These are phyloP conservation scores for Aldrovandia affinis DNA, from an alignment of 2,797 vertebrate genomes.

Conservation along the genomic window DNA sequence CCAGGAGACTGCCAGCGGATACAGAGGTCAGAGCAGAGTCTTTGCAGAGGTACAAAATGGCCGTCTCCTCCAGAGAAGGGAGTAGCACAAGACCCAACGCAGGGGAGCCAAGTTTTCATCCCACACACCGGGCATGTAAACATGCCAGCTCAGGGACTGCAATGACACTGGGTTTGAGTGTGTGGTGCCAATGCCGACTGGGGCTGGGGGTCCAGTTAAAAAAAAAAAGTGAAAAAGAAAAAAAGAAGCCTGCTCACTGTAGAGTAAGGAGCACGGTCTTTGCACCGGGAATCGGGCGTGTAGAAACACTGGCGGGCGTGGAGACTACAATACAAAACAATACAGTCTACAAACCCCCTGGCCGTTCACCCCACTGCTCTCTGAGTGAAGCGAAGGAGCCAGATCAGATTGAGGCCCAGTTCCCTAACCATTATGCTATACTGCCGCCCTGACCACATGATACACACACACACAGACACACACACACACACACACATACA, in stretches of 20 bases:
- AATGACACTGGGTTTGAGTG: no score
- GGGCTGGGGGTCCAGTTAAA: no score
- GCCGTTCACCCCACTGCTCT: neutral
- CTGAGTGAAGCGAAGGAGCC: neutral
- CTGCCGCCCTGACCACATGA: neutral
- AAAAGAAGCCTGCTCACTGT: neutral
- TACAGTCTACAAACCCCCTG: no score
- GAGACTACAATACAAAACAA: no score
- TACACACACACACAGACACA: conserved; percentile 1
- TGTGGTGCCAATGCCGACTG: no score
- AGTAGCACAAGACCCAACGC: neutral
- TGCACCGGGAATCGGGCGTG: neutral
- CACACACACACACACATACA: neutral
- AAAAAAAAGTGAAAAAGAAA: no score
- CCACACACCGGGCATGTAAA: no score
- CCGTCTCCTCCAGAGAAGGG: neutral
- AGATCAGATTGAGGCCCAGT: neutral
- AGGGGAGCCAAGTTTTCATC: no score
- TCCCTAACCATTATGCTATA: neutral
- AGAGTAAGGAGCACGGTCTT: neutral
- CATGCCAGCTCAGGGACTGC: no score
- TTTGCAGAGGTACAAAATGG: neutral
- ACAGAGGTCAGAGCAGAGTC: neutral
- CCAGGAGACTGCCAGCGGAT: neutral
- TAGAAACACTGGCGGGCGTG: no score